Conservation (phyloP, 2,113 vertebrate species). For the Cyrtonyx montezumae region DNA sequence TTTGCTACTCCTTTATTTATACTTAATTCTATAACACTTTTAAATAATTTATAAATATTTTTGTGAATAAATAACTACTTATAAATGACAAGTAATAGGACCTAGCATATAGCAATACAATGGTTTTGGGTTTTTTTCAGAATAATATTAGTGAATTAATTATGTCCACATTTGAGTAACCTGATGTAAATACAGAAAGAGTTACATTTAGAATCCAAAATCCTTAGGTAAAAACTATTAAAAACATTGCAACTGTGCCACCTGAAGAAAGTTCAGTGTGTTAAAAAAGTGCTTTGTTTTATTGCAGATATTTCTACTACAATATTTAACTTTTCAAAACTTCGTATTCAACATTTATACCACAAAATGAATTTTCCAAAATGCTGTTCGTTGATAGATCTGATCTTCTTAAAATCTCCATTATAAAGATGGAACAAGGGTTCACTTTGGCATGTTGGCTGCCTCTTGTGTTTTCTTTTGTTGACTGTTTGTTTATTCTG, state of each 20-base stretch:
- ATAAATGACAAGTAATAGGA: background rate
- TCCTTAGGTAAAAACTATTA: background rate
- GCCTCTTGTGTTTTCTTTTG: background rate
- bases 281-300: background rate
- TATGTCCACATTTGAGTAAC: background rate
- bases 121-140: background rate
- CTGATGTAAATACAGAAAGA: background rate
- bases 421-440: background rate
- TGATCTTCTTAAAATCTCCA: background rate
- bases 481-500: background rate
- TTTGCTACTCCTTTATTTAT: background rate
- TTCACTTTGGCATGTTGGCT: background rate
- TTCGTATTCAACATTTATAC: background rate
- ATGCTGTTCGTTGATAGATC: background rate
- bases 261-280: background rate
- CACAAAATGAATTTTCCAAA: background rate
- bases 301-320: background rate
- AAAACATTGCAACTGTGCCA: background rate
- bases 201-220: background rate
- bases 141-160: background rate
- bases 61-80: background rate
- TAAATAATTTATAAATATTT: background rate
- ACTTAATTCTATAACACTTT: background rate
- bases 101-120: background rate
- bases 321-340: background rate